Evolutionary conservation across 2,888 invertebrate genomes (phyloP), one percentile per base, ranked within the genome.

Genomic region (Omphaloscelis lunosa): DNA sequence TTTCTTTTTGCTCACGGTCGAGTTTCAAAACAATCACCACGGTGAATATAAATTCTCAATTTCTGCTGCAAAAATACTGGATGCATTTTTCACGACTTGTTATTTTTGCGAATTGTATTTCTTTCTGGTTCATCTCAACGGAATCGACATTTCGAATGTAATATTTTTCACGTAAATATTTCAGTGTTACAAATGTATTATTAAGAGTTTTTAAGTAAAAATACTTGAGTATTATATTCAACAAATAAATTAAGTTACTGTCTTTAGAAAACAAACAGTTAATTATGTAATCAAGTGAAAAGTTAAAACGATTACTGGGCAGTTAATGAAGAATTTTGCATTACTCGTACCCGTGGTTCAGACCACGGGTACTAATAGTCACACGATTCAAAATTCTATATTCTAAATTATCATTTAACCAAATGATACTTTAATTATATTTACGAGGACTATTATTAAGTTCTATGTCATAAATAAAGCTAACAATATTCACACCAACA

Each of bases 1-100:
- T 82, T 68, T 69, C 68, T 69, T 74, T 72, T 83, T 71, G n/a
- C 77, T 69, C 48, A 61, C 69, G 59, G 66, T 65, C 59, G 70
- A 70, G 73, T 82, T 85, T 83, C 82, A 77, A 85, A 83, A 83
- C 85, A 85, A 85, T 83, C 83, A 81, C 70, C 39, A 58, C 67
- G 27, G 48, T 69, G 78, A 83, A 83, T 85, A 63, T 77, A 85
- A 83, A 85, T 85, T 72, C 70, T 71, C 69, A 71, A 77, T 83
- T 85, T 82, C 65, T 51, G 23, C 75, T 51, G 71, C 27, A 61
- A 66, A 71, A 83, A 80, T 67, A 68, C 79, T 67, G 56, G 27
- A 67, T 83, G 80, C 61, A 79, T 77, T 58, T 83, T 58, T 61
- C 41, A 23, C 29, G 45, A 29, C 41, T 66, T 69, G 53, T 65